Conservation (phyloP, 2,113 vertebrate species). For the Cacatua alba region DNA sequence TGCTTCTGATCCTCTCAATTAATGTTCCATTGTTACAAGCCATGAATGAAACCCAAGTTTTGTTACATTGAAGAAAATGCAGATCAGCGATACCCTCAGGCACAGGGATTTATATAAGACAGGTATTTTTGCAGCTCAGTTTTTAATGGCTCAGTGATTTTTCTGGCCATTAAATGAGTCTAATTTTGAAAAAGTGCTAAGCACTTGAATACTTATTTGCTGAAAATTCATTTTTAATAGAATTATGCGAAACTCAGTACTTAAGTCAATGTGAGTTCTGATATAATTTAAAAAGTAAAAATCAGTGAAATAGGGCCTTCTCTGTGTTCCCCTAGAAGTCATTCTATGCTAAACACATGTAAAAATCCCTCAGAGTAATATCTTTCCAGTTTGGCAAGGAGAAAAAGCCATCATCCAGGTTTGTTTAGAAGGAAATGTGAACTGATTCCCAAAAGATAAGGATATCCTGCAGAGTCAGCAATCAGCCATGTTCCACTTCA, state of each 20-base stretch:
- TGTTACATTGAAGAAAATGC: conserved; percentile 4
- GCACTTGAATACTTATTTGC: not conserved
- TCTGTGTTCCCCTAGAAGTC: not conserved
- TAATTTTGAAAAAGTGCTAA: conserved; percentile 7
- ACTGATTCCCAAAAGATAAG: not conserved
- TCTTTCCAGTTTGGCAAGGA: not conserved
- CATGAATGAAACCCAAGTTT: not conserved
- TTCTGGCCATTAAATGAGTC: not conserved
- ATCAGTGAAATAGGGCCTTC: not conserved
- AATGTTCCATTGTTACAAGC: conserved; percentile 2
- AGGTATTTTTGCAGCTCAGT: not conserved
- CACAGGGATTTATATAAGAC: not conserved
- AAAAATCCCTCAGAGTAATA: not conserved
- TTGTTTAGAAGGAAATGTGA: not conserved
- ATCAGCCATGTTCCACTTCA: not conserved
- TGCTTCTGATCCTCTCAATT: conserved; percentile 36
- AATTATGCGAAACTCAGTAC: not conserved
- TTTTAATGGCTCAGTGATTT: conserved; percentile 3
- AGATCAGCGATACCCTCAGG: not conserved
- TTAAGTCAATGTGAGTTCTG: not conserved
- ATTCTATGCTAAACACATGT: not conserved
- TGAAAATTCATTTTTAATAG: conserved; percentile 10
- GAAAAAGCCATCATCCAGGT: not conserved
- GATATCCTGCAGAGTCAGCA: not conserved
- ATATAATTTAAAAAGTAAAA: not conserved